These are phyloP conservation scores for Mizuhopecten yessoensis DNA, from an alignment of 1,140 invertebrate genomes.

Conservation along the genomic window DNA sequence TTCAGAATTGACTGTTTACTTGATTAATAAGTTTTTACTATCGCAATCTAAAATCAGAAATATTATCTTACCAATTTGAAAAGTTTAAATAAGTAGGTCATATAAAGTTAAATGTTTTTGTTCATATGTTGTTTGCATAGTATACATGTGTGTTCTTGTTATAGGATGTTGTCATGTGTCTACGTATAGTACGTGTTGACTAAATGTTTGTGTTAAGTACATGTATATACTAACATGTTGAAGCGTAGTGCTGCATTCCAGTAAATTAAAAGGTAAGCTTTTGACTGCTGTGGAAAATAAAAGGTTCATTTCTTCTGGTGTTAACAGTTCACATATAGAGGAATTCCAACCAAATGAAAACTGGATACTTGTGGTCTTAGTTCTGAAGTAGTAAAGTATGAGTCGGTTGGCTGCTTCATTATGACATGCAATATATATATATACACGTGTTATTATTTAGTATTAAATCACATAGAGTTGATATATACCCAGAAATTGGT, in stretches of 20 bases:
- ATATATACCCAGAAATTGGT: constrained; percentile 34
- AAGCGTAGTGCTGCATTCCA: background rate
- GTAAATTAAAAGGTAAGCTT: background rate
- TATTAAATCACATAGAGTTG: constrained; percentile 26
- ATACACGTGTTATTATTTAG: constrained; percentile 39
- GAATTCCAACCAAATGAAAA: background rate
- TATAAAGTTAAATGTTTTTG: background rate
- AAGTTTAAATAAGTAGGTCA: background rate
- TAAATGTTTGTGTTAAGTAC: background rate
- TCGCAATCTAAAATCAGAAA: background rate
- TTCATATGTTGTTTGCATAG: background rate
- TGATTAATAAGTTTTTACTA: no score
- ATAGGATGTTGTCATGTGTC: constrained; percentile 23
- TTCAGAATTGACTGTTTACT: no score
- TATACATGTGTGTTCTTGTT: background rate
- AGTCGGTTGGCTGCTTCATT: constrained; percentile 20
- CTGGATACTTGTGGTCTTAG: constrained; percentile 1
- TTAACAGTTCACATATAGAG: background rate
- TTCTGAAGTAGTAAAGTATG: constrained; percentile 39
- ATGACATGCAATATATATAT: constrained; percentile 36
- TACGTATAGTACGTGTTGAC: no score
- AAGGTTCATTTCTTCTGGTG: background rate
- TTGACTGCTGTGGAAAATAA: background rate
- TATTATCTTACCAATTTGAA: background rate
- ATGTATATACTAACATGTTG: background rate